Evolutionary conservation across 2,797 vertebrate genomes (phyloP).

Genomic region (Denticeps clupeoides): DNA sequence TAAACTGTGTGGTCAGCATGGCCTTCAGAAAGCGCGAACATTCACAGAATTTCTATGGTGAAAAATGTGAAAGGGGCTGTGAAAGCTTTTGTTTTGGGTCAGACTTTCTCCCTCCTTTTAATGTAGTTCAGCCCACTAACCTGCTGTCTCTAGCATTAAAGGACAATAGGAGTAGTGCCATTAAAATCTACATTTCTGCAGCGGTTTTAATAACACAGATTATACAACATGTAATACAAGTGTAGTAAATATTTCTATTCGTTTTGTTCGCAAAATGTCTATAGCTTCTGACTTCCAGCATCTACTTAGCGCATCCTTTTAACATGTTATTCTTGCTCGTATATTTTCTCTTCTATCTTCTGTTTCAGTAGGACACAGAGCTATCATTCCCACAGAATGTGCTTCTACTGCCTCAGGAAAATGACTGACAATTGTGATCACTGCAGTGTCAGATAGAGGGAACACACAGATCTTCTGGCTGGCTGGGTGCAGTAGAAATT

Average conservation of each 20-base stretch:
- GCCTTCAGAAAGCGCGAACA: conserved; percentile 53
- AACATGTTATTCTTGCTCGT: conserved; percentile 19
- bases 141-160: no score
- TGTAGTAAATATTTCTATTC: no score
- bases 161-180: no score
- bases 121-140: no score
- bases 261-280: no score
- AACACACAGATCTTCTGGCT: not conserved
- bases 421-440: conserved; percentile 5
- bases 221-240: no score
- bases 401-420: conserved; percentile 24
- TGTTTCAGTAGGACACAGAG: conserved; percentile 17
- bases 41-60: conserved; percentile 45
- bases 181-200: no score
- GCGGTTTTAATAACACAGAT: no score
- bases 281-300: no score
- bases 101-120: conserved; percentile 30
- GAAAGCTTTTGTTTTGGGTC: conserved; percentile 45
- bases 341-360: conserved; percentile 14
- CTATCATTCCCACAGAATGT: conserved; percentile 24
- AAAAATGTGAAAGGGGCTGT: conserved; percentile 47
- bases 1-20: conserved; percentile 57
- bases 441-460: not conserved
- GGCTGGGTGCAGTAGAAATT: no score
- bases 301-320: no score